phyloP scores from a whole-genome alignment of 2,888 invertebrate species.

The Pachydiplax longipennis region DNA sequence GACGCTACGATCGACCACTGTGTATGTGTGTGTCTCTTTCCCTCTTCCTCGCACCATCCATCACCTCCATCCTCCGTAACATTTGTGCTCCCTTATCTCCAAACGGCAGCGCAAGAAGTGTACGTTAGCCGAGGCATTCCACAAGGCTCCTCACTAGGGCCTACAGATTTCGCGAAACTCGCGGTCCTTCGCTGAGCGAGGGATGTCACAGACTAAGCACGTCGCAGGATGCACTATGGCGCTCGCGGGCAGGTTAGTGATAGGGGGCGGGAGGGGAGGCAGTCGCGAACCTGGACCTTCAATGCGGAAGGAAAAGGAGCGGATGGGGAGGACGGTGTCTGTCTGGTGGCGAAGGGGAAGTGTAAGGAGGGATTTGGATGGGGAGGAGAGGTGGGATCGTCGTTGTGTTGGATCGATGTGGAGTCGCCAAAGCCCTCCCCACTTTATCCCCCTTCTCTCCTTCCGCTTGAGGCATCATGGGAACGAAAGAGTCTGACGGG shows the following conservation, averaged over 20 bases:
- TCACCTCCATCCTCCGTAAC: background rate
- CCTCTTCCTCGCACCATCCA: background rate
- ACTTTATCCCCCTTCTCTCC: background rate
- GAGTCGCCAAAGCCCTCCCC: slow-evolving; percentile 23
- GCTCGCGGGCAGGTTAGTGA: background rate
- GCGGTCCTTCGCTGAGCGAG: background rate
- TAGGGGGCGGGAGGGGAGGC: background rate
- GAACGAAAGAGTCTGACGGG: background rate
- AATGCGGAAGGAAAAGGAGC: background rate
- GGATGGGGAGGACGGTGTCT: background rate
- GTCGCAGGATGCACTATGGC: background rate
- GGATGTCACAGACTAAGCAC: background rate
- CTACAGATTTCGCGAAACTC: background rate
- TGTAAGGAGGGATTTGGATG: background rate
- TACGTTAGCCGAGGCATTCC: background rate
- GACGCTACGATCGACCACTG: slow-evolving; percentile 1
- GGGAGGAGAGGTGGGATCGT: background rate
- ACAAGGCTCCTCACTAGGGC: background rate
- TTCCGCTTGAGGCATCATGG: background rate
- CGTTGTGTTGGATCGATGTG: slow-evolving; percentile 5
- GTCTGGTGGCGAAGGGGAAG: background rate
- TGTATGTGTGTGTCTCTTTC: background rate
- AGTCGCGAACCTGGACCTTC: background rate
- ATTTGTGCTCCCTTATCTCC: background rate
- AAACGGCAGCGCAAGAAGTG: background rate